These are phyloP conservation scores for Pseudanteris insignis DNA, from an alignment of 2,888 invertebrate species.

Conservation along the genomic window DNA sequence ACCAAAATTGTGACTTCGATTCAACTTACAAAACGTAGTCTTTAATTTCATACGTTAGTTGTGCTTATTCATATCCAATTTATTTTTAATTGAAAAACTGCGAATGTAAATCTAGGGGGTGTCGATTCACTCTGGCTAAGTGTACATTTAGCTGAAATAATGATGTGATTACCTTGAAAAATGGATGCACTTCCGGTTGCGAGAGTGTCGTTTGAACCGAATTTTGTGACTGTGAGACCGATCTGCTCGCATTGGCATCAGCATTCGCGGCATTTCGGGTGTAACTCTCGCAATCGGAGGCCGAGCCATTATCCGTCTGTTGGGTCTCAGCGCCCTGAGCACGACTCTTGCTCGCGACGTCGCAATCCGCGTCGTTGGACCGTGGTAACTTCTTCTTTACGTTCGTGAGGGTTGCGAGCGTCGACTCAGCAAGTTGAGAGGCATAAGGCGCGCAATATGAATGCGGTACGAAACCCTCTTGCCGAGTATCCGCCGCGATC, in stretches of 20 bases:
- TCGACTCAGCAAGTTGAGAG: conserved; percentile 77
- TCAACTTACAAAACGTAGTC: too few relatives aligned
- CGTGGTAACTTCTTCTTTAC: conserved; percentile 89
- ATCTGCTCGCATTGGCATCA: conserved; percentile 62
- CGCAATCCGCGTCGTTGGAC: conserved; percentile 60
- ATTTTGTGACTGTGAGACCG: conserved; percentile 68
- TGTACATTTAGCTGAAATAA: too few relatives aligned
- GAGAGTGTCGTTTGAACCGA: conserved; percentile 68
- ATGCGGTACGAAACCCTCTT: conserved; percentile 95
- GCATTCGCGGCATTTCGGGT: conserved; percentile 69
- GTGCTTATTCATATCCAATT: too few relatives aligned
- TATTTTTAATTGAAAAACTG: too few relatives aligned
- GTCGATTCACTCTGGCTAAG: too few relatives aligned
- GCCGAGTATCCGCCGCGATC: conserved; percentile 86
- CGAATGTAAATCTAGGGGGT: too few relatives aligned
- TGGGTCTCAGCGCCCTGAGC: conserved; percentile 60
- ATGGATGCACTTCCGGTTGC: conserved; percentile 70
- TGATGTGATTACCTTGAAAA: conserved; percentile 72
- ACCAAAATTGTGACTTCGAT: too few relatives aligned
- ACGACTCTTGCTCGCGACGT: conserved; percentile 55
- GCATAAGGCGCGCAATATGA: conserved; percentile 90
- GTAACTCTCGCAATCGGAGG: conserved; percentile 73
- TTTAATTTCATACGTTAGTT: too few relatives aligned
- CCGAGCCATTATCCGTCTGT: conserved; percentile 67
- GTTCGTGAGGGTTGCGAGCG: conserved; percentile 70